phyloP scores from a whole-genome alignment of 2,797 vertebrate species.

The Pitangus sulphuratus region DNA sequence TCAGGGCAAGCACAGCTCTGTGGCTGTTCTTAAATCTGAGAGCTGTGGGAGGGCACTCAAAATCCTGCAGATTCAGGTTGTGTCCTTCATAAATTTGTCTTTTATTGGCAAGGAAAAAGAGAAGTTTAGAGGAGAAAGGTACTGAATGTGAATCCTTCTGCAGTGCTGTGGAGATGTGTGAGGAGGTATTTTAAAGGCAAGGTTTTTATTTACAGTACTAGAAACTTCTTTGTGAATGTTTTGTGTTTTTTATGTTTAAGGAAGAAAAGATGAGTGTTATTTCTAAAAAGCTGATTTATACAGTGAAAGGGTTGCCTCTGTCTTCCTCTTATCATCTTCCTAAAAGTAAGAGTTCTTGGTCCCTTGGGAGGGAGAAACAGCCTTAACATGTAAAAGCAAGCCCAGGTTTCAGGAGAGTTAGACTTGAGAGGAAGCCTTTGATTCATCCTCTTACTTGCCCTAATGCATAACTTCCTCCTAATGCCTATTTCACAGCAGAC shows the following conservation, averaged over 20 bases:
- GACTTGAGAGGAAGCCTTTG: background rate
- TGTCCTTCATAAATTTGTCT: conserved; percentile 40
- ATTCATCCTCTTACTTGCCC: background rate
- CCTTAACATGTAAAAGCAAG: background rate
- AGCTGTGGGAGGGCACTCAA: background rate
- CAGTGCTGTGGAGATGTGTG: background rate
- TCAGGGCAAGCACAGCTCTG: background rate
- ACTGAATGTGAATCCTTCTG: background rate
- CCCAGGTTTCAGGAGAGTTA: background rate
- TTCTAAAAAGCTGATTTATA: background rate
- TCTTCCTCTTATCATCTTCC: background rate
- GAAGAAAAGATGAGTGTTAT: background rate
- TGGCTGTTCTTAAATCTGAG: background rate
- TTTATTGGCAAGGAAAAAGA: background rate
- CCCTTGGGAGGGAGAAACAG: background rate
- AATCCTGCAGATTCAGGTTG: conserved; percentile 14
- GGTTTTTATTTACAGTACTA: background rate
- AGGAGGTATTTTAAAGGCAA: background rate
- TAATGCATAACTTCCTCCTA: conserved; percentile 5
- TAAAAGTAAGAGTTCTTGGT: background rate
- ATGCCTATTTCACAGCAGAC: background rate
- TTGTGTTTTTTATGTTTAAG: background rate
- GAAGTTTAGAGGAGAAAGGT: conserved; percentile 5
- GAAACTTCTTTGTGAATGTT: background rate
- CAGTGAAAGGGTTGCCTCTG: background rate